phyloP scores from a whole-genome alignment of 2,797 vertebrate genomes.

The Onychomys torridus region DNA sequence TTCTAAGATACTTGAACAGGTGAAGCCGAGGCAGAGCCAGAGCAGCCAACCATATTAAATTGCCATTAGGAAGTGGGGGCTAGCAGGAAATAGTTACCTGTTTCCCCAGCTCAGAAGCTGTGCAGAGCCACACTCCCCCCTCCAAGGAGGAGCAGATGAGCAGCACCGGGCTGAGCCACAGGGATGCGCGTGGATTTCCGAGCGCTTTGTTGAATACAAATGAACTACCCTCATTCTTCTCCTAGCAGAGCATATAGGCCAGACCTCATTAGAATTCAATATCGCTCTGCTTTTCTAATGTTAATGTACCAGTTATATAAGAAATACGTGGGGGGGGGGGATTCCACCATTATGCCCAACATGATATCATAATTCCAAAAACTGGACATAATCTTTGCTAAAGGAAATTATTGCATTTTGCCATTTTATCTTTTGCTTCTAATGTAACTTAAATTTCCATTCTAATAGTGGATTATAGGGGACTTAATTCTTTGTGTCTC shows the following conservation, averaged over 20 bases:
- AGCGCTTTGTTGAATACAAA: conserved; percentile 94
- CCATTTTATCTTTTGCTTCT: conserved; percentile 77
- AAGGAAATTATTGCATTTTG: conserved; percentile 79
- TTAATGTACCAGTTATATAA: conserved; percentile 89
- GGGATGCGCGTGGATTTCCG: conserved; percentile 90
- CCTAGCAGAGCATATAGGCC: conserved; percentile 86
- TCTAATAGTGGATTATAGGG: conserved; percentile 67
- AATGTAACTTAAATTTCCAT: conserved; percentile 75
- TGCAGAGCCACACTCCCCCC: conserved; percentile 86
- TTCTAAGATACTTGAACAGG: conserved; percentile 82
- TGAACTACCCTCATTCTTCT: conserved; percentile 91
- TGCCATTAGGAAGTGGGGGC: conserved; percentile 86
- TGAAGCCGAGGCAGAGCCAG: conserved; percentile 80
- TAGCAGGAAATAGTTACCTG: conserved; percentile 84
- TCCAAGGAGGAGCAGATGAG: conserved; percentile 94
- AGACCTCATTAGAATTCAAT: conserved; percentile 91
- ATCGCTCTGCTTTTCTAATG: conserved; percentile 90
- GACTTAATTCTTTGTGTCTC: conserved; percentile 73
- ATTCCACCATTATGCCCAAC: conserved; percentile 80
- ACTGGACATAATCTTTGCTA: conserved; percentile 79
- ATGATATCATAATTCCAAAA: conserved; percentile 82
- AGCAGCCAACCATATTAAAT: conserved; percentile 84
- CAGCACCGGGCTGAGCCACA: conserved; percentile 92
- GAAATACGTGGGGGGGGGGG: conserved; percentile 76
- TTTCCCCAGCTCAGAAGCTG: conserved; percentile 86